Evolutionary conservation across 2,888 invertebrate genomes (phyloP).

Genomic region (Hyppa rectilinea): DNA sequence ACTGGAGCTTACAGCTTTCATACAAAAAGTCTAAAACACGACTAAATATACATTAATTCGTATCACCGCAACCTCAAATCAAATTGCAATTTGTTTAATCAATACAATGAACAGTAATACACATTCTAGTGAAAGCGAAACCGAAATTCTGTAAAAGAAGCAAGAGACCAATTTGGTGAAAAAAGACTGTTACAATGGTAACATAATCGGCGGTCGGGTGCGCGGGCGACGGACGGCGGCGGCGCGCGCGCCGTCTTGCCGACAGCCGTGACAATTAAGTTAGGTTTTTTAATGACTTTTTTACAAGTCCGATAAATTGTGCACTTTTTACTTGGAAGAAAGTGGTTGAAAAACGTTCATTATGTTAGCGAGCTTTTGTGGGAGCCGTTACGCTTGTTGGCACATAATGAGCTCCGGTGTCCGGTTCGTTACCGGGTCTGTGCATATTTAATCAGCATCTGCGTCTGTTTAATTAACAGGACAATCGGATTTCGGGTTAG

Average conservation of each 20-base stretch:
- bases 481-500: conserved; percentile 64
- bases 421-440: conserved; percentile 59
- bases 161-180: conserved; percentile 68
- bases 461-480: conserved; percentile 71
- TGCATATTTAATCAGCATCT: conserved; percentile 70
- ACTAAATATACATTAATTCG: conserved; percentile 61
- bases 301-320: conserved; percentile 66
- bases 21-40: conserved; percentile 51
- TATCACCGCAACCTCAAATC: conserved; percentile 66
- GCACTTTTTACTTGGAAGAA: conserved; percentile 79
- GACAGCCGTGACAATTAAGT: conserved; percentile 86
- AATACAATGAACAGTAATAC: conserved; percentile 72
- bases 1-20: conserved; percentile 53
- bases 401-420: conserved; percentile 60
- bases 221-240: conserved; percentile 49
- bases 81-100: conserved; percentile 71
- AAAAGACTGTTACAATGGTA: conserved; percentile 66
- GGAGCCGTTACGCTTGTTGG: conserved; percentile 67
- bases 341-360: conserved; percentile 83
- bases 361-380: conserved; percentile 78
- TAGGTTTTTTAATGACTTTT: conserved; percentile 81
- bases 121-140: conserved; percentile 85
- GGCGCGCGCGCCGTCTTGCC: conserved; percentile 63
- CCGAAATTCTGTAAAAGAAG: conserved; percentile 70
- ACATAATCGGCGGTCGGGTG: conserved; percentile 64